Base-by-base conservation (phyloP, 2,888 invertebrate genomes). In the Aporophyla lueneburgensis region DNA sequence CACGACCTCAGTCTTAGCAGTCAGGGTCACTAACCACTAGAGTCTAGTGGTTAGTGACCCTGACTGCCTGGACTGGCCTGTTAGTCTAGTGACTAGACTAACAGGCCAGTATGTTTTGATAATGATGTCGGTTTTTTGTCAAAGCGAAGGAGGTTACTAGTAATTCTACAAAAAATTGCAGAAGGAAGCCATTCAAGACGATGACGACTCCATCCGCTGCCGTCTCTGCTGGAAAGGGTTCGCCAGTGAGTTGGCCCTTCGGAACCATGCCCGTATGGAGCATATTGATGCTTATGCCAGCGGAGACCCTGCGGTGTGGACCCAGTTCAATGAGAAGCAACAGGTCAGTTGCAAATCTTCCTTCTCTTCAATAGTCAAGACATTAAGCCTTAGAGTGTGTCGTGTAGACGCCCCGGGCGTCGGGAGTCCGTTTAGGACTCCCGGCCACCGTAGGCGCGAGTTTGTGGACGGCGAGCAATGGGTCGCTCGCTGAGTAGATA, bases 221-320 rank as follows among this genome's bases (percentile, higher is more conserved):
- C 84, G 86, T 0, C 78, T 94, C 0, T 96, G 96, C 54, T 87
- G 85, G 16, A 96, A 96, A 71, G 86, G 87, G 0, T 96, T 94
- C 61, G 89, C 88, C 0, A 94, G 89, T 40, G 90, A 90, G 2
- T 63, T 89, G 9, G 95, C 96, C 0, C 86, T 96, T 0, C 83
- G 88, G n/a, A 96, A 96, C 88, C 96, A 96, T 72, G 94, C 92
- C 0, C 81, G 92, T 0, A 92, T 95, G 87, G 94, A 95, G 54
- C 96, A 96, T 58, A 88, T 91, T 0, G 92, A 93, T 0, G 91
- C 91, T 0, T 94, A 88, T 19, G 84, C 88, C 0, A 86, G 80
- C 0, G 95, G 95, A 0, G 90, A 95, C 59, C 88, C 91, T 0
- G 40, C 40, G 0, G 70, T 83, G 0, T 94, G 94, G 94, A 92